These are phyloP conservation scores for Rhorus exstirpatorius DNA, from an alignment of 2,888 invertebrate species.

Conservation along the genomic window DNA sequence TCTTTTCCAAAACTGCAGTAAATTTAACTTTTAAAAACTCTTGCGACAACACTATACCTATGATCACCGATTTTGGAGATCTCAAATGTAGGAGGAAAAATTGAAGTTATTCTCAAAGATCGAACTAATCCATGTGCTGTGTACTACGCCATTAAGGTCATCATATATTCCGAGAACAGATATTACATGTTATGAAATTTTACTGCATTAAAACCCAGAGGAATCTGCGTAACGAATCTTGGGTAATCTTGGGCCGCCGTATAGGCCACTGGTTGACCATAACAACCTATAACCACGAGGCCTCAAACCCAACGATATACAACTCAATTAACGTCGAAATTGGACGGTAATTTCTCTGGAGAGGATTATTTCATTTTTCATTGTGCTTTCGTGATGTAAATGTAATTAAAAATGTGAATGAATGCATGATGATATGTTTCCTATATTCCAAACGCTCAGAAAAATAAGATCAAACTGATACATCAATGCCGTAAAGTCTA, in stretches of 20 bases:
- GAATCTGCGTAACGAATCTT: not conserved
- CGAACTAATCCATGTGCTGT: too few species aligned
- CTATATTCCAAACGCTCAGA: not conserved
- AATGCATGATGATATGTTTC: not conserved
- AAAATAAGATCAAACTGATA: not conserved
- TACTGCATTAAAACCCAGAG: not conserved
- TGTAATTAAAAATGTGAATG: slow-evolving; percentile 45
- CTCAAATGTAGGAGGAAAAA: too few species aligned
- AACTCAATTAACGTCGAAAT: not conserved
- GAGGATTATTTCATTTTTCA: not conserved
- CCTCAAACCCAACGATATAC: not conserved
- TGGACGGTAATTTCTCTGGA: not conserved
- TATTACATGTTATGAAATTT: too few species aligned
- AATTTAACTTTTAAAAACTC: too few species aligned
- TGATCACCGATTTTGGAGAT: too few species aligned
- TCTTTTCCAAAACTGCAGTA: too few species aligned
- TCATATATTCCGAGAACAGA: too few species aligned
- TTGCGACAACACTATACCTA: too few species aligned
- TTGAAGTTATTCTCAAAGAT: too few species aligned
- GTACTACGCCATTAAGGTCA: too few species aligned
- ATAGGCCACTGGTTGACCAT: not conserved
- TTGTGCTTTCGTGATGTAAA: slow-evolving; percentile 17
- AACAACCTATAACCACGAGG: not conserved
- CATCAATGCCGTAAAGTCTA: not conserved
- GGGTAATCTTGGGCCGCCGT: not conserved